Base-by-base conservation (phyloP, 2,797 vertebrate species). In the Luscinia megarhynchos region DNA sequence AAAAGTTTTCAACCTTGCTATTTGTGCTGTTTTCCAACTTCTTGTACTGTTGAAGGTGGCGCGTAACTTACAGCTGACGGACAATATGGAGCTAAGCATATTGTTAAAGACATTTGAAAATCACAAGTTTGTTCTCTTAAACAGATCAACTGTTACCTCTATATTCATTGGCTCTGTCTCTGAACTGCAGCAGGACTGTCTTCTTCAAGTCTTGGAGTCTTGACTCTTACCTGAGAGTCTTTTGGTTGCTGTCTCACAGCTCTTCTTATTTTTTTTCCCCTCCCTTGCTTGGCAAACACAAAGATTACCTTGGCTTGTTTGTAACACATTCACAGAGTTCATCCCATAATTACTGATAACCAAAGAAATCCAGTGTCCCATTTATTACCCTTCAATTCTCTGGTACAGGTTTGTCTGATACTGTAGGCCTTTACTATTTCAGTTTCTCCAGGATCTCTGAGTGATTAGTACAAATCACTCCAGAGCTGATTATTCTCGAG, bases 401-500 rank as follows among this genome's bases (percentile, higher is more conserved):
- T 73, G 24, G 8, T 64, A 48, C 20, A 41, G 13, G 15, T 84
- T 46, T 68, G 23, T 55, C 63, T 90, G 38, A 19, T n/a, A 36
- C 29, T 57, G 12, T 57, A 50, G 29, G 11, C 27, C 41, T 36
- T 43, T 30, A 30, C 11, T 66, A 10, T 61, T 85, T 66, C 19
- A 11, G 32, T 90, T 88, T 85, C 38, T 85, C 16, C 40, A 46
- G 24, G 36, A 29, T 64, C 26, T 79, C 61, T 41, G 67, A 68
- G 20, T 22, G 26, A 21, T 36, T 82, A 1, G 46, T 66, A 4
- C 2, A 6, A n/a, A 23, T 38, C 53, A 51, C 11, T 87, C 6
- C 20, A 57, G 24, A 36, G 20, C 22, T 43, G 27, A 5, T 59
- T 53, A 19, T 16, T 59, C 40, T 61, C 0, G 0, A 9, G 17